A percentile compares a stretch with the other conserved stretches of the same genome.
phyloP scores from a whole-genome alignment of 2,113 vertebrate genomes.

The Ailuropoda melanoleuca region DNA sequence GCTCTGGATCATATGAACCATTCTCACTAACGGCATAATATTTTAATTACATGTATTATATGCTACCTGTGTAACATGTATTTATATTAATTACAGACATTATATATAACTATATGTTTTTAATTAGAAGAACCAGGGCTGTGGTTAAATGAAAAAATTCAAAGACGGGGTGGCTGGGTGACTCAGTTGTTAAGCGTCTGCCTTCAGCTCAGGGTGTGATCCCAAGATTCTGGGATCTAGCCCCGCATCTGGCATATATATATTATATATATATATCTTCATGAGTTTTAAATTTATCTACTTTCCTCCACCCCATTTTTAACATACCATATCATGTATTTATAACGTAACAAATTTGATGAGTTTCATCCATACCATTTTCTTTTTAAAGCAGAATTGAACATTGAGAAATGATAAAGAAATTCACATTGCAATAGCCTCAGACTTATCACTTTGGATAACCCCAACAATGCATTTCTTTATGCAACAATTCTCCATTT shows the following conservation, averaged over 20 bases:
- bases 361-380: background rate
- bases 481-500: background rate
- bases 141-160: background rate
- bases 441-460: background rate
- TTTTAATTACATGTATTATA: background rate
- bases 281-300: background rate
- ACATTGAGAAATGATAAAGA: background rate
- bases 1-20: background rate
- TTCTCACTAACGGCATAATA: background rate
- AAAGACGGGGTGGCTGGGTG: background rate
- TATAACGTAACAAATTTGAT: background rate
- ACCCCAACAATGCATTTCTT: background rate
- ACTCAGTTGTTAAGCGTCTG: no score
- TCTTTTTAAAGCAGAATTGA: background rate
- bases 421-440: background rate
- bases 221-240: no score
- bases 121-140: background rate
- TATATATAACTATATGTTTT: background rate
- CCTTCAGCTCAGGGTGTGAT: no score
- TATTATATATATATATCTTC: background rate
- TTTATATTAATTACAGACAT: background rate
- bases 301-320: background rate
- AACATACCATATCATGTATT: background rate
- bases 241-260: no score
- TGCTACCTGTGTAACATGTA: background rate